A percentile compares a stretch with the other conserved stretches of the same genome.
Conservation (phyloP, 92 coral and sea anemone genomes). For the Zoanthus sansibaricus region DNA sequence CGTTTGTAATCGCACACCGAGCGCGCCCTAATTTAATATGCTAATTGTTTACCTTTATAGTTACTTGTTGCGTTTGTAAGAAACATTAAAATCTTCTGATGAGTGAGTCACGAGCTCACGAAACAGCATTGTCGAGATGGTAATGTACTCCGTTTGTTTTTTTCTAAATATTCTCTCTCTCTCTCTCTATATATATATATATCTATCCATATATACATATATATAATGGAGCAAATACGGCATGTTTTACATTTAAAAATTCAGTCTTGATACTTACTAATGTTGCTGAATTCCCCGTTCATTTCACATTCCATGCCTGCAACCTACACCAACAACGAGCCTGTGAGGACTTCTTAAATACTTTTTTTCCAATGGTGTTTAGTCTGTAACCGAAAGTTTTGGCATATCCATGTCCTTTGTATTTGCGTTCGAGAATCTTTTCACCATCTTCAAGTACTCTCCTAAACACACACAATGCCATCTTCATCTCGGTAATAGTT, state of each 20-base stretch:
- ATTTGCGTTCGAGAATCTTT: background rate
- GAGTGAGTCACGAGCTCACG: no score
- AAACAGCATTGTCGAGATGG: no score
- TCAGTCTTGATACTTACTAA: slow-evolving; percentile 12
- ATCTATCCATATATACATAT: no score
- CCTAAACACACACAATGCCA: slow-evolving; percentile 19
- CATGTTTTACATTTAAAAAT: background rate
- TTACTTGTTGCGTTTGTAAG: no score
- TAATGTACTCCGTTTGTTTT: no score
- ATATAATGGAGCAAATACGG: background rate
- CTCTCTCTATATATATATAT: no score
- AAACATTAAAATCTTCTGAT: no score
- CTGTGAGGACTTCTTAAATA: slow-evolving; percentile 34
- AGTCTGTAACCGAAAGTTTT: background rate
- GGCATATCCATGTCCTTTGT: slow-evolving; percentile 20
- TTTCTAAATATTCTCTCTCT: no score
- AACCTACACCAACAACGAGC: slow-evolving; percentile 19
- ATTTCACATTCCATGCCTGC: slow-evolving; percentile 35
- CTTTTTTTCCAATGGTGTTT: slow-evolving; percentile 14
- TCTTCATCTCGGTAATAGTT: slow-evolving; percentile 15
- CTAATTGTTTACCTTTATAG: no score
- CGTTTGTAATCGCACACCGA: no score
- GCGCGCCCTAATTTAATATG: no score
- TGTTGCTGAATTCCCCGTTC: slow-evolving; percentile 35
- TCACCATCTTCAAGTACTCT: slow-evolving; percentile 19